Percentiles rank a stretch among this genome's conserved stretches.
These are phyloP conservation scores for Junonia oenone DNA, from an alignment of 2,888 invertebrate species.

Conservation along the genomic window DNA sequence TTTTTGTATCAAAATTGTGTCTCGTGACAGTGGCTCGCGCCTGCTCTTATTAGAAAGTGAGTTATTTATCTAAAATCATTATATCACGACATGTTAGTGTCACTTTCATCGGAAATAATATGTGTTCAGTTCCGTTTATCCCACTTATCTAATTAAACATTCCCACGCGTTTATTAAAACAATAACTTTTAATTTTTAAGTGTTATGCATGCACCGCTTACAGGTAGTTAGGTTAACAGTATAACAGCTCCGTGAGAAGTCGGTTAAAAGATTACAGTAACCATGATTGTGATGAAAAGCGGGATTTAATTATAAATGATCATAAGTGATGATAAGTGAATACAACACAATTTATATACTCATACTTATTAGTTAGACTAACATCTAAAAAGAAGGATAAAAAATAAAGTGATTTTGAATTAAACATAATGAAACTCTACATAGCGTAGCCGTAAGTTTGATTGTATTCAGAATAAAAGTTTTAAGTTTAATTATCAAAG, in stretches of 20 bases:
- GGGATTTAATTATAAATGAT: neutral
- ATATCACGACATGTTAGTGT: constrained; percentile 26
- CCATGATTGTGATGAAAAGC: constrained; percentile 33
- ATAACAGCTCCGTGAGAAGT: constrained; percentile 68
- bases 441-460: no score
- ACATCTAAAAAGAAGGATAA: no score
- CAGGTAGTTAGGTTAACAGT: constrained; percentile 72
- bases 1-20: neutral
- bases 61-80: neutral
- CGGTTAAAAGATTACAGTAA: constrained; percentile 54
- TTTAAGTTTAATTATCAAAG: no score
- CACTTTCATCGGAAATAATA: constrained; percentile 57
- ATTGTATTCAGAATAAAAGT: no score
- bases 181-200: constrained; percentile 76
- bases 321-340: neutral
- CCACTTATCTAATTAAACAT: constrained; percentile 76
- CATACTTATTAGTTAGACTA: no score
- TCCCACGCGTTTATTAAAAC: constrained; percentile 73
- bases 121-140: constrained; percentile 60
- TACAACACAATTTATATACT: no score
- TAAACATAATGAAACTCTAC: no score
- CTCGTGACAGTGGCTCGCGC: neutral
- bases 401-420: no score
- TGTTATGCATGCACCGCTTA: constrained; percentile 72
- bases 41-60: constrained; percentile 11